Percentiles rank a stretch among this genome's conserved stretches.
phyloP scores from a whole-genome alignment of 2,888 invertebrate species.

The Ceratothoa steindachneri region DNA sequence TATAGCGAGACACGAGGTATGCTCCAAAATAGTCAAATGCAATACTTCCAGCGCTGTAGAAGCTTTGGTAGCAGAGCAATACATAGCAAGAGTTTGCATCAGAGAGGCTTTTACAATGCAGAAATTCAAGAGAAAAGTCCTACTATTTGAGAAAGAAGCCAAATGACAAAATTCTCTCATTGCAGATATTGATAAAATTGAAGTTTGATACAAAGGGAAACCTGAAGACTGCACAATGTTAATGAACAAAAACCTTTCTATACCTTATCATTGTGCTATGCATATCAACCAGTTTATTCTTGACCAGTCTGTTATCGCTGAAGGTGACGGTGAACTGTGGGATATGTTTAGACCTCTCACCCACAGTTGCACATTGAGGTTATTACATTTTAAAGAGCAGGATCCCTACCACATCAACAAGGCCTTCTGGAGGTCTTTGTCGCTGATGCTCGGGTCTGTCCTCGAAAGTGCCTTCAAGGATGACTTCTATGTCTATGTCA shows the following conservation, averaged over 20 bases:
- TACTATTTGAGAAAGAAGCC: slow-evolving; percentile 71
- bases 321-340: slow-evolving; percentile 78
- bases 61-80: too few relatives aligned
- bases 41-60: too few relatives aligned
- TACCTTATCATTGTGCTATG: slow-evolving; percentile 86
- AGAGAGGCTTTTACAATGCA: background rate
- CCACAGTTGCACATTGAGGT: slow-evolving; percentile 60
- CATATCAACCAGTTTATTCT: slow-evolving; percentile 70
- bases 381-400: slow-evolving; percentile 62
- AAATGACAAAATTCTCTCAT: slow-evolving; percentile 68
- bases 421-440: slow-evolving; percentile 90
- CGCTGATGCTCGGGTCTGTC: slow-evolving; percentile 78
- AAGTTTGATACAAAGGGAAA: slow-evolving; percentile 71
- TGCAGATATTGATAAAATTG: slow-evolving; percentile 85
- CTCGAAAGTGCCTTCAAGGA: slow-evolving; percentile 75
- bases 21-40: too few relatives aligned
- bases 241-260: slow-evolving; percentile 89
- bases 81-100: too few relatives aligned
- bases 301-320: slow-evolving; percentile 70
- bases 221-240: slow-evolving; percentile 70
- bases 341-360: slow-evolving; percentile 84
- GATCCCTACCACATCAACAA: slow-evolving; percentile 60
- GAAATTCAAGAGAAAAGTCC: slow-evolving; percentile 23
- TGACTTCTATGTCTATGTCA: slow-evolving; percentile 65
- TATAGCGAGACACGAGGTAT: too few relatives aligned